Percentiles rank a stretch among this genome's conserved stretches.
Conservation (phyloP, 2,113 vertebrate genomes). For the Cairina moschata region DNA sequence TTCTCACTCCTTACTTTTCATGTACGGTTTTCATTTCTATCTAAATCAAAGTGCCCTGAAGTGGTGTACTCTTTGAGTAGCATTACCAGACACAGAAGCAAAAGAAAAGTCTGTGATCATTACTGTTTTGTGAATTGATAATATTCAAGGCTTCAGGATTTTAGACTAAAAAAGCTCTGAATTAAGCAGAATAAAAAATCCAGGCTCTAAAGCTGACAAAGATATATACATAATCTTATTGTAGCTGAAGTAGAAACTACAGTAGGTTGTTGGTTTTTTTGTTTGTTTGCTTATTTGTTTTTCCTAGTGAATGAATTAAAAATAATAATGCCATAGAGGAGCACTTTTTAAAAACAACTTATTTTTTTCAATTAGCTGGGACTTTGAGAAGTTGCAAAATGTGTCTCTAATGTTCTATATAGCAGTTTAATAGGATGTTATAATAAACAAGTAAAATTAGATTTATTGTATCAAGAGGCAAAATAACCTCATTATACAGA, state of each 20-base stretch:
- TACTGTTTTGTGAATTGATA: neutral
- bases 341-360: neutral
- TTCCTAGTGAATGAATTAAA: neutral
- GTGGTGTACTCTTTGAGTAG: neutral
- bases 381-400: neutral
- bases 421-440: conserved; percentile 12
- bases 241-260: neutral
- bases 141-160: neutral
- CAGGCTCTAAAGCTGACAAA: neutral
- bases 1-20: neutral
- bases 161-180: neutral
- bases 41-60: neutral
- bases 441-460: conserved; percentile 36
- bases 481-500: conserved; percentile 42
- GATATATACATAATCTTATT: neutral
- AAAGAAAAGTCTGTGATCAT: neutral
- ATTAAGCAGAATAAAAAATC: neutral
- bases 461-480: conserved; percentile 27
- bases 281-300: neutral
- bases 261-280: too few species aligned
- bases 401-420: neutral
- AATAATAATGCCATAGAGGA: neutral
- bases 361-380: neutral
- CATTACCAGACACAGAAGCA: neutral
- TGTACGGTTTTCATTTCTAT: neutral